Conservation (phyloP, 2,797 vertebrate genomes). For the Falco peregrinus region DNA sequence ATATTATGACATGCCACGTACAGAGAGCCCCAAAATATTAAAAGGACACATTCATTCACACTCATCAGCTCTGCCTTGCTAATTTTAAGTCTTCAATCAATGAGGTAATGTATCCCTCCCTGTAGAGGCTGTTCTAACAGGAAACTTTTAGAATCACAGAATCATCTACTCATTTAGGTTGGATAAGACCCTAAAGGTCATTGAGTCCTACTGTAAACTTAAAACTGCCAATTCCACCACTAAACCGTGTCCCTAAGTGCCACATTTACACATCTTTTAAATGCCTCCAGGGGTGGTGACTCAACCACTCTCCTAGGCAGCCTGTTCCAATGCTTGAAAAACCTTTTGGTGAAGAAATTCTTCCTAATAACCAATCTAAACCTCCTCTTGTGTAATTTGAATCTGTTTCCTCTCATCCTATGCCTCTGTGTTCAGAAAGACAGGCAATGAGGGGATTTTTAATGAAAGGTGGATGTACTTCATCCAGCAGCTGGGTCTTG, state of each 20-base stretch:
- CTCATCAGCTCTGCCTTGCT: constrained; percentile 19
- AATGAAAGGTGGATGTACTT: not conserved
- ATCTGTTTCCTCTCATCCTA: not conserved
- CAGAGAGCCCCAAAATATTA: constrained; percentile 8
- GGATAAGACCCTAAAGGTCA: not conserved
- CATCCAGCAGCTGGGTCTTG: not conserved
- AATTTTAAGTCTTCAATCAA: constrained; percentile 30
- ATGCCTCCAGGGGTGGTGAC: not conserved
- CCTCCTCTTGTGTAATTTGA: not conserved
- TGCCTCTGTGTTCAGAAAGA: not conserved
- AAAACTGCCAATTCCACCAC: not conserved
- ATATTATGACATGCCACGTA: constrained; percentile 25
- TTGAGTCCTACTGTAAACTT: not conserved
- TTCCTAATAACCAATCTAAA: not conserved
- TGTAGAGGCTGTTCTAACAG: not conserved
- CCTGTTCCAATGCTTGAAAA: not conserved
- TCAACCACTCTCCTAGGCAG: not conserved
- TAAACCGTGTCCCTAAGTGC: not conserved
- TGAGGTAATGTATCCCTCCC: constrained; percentile 21
- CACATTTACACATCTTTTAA: not conserved
- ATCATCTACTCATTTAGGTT: not conserved
- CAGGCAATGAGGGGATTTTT: not conserved
- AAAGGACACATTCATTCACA: constrained; percentile 15
- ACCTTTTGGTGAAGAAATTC: not conserved
- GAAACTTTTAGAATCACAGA: not conserved